Conservation (phyloP, 2,113 vertebrate species). For the Cercocebus atys region DNA sequence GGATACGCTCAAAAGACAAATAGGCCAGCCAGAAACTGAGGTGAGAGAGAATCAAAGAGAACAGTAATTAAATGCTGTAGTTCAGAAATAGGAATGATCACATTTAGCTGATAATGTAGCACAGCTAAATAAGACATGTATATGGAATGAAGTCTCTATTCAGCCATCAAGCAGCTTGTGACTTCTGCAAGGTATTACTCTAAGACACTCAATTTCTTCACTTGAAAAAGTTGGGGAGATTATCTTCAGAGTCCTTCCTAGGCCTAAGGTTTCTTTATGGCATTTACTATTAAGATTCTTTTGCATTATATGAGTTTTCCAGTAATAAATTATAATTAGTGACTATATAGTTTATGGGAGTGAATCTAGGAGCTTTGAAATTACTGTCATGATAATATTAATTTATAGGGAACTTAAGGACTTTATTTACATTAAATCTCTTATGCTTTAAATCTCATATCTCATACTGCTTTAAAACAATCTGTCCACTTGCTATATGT, state of each 20-base stretch:
- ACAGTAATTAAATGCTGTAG: neutral
- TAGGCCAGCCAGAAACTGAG: neutral
- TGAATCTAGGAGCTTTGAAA: neutral
- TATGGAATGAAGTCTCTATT: slow-evolving; percentile 6
- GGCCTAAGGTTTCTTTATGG: slow-evolving; percentile 39
- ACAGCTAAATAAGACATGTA: neutral
- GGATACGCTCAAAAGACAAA: neutral
- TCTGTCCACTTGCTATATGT: neutral
- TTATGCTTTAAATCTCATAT: slow-evolving; percentile 1
- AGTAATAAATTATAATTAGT: slow-evolving; percentile 34
- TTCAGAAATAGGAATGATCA: neutral
- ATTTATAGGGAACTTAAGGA: slow-evolving; percentile 28
- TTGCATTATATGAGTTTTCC: slow-evolving; percentile 3
- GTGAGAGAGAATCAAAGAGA: neutral
- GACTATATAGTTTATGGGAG: neutral
- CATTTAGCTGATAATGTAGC: neutral
- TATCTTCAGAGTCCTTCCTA: neutral
- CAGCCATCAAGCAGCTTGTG: neutral
- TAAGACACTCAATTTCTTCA: slow-evolving; percentile 5
- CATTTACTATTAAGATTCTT: neutral
- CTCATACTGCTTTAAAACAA: neutral
- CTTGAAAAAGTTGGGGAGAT: neutral
- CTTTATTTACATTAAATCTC: slow-evolving; percentile 32
- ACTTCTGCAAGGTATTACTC: slow-evolving; percentile 30
- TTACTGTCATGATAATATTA: neutral